Conservation (phyloP, 2,113 vertebrate species). For the Myotis davidii region DNA sequence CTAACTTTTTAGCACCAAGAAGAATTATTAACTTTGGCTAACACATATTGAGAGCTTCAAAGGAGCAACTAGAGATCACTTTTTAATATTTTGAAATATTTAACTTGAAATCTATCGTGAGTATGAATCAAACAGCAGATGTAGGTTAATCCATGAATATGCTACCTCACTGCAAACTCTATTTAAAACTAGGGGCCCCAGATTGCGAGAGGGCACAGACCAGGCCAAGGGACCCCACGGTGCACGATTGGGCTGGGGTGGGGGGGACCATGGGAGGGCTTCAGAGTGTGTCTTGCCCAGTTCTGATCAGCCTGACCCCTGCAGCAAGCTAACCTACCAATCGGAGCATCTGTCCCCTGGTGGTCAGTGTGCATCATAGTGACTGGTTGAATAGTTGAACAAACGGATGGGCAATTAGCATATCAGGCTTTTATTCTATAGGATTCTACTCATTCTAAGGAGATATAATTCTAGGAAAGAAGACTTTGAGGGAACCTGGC, state of each 20-base stretch:
- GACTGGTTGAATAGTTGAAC: too few relatives aligned
- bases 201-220: too few relatives aligned
- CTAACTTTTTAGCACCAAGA: background rate
- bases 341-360: too few relatives aligned
- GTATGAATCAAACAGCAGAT: background rate
- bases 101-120: background rate
- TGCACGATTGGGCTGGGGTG: too few relatives aligned
- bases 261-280: too few relatives aligned
- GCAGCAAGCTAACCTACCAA: too few relatives aligned
- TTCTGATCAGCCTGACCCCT: too few relatives aligned
- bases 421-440: too few relatives aligned
- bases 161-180: background rate
- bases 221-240: too few relatives aligned
- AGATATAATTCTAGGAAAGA: background rate
- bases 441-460: background rate
- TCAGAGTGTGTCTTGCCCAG: too few relatives aligned
- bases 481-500: background rate
- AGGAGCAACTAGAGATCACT: background rate
- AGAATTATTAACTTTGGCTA: background rate
- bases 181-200: background rate
- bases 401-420: too few relatives aligned
- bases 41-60: background rate
- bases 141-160: background rate
- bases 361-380: too few relatives aligned
- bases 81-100: conserved; percentile 1